Conservation (phyloP, 2,113 vertebrate genomes). For the Neodontobutis hainanensis region DNA sequence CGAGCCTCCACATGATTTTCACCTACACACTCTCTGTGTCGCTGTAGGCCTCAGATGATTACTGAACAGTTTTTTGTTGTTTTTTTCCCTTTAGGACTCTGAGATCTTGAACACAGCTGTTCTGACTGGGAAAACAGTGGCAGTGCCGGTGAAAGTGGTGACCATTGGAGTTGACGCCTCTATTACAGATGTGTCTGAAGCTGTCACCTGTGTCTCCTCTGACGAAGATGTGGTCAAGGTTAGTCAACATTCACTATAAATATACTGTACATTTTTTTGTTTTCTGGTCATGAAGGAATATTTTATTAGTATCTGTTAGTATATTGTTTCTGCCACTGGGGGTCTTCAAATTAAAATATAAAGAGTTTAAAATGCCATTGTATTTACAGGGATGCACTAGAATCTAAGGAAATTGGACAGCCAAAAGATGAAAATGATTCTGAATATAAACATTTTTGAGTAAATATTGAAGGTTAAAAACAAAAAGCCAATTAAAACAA, state of each 20-base stretch:
- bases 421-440: too few species aligned
- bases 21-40: neutral
- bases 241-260: neutral
- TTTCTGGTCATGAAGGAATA: too few species aligned
- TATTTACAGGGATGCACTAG: too few species aligned
- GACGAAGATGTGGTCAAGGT: conserved; percentile 94
- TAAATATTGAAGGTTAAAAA: too few species aligned
- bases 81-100: conserved; percentile 78
- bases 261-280: neutral
- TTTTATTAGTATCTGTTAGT: too few species aligned
- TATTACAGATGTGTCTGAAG: conserved; percentile 88
- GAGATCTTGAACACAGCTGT: conserved; percentile 95
- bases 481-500: too few species aligned
- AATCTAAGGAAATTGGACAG: too few species aligned
- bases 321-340: too few species aligned
- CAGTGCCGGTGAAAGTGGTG: conserved; percentile 89
- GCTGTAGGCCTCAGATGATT: too few species aligned
- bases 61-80: conserved; percentile 11
- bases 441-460: too few species aligned
- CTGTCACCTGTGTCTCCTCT: conserved; percentile 85
- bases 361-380: too few species aligned
- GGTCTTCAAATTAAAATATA: too few species aligned
- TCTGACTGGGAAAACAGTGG: conserved; percentile 89
- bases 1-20: neutral
- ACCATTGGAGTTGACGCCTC: conserved; percentile 83